These are phyloP conservation scores for Mormyrus hasselquistii DNA, from an alignment of 2,797 vertebrate genomes.

Conservation along the genomic window DNA sequence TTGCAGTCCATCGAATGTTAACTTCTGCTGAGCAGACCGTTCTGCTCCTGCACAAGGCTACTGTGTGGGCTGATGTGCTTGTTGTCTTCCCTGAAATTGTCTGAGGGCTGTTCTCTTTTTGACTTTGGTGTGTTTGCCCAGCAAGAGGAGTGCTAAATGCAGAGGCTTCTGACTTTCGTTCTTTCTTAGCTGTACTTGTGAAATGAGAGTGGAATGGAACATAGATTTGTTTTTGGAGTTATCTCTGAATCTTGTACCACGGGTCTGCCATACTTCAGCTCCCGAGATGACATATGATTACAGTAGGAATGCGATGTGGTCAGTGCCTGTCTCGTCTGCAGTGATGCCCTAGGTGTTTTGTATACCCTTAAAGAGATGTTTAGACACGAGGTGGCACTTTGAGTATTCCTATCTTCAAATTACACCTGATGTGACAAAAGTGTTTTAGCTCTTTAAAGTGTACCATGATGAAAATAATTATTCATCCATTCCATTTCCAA, in stretches of 20 bases:
- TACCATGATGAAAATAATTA: neutral
- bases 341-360: neutral
- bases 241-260: neutral
- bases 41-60: neutral
- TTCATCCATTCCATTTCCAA: neutral
- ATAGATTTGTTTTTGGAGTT: neutral
- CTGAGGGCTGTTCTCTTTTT: neutral
- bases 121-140: neutral
- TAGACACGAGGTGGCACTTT: neutral
- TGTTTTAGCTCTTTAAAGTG: neutral
- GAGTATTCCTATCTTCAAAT: neutral
- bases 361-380: neutral
- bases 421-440: neutral
- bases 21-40: neutral
- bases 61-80: neutral
- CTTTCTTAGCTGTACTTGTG: neutral
- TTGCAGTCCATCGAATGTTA: neutral
- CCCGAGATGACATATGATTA: neutral
- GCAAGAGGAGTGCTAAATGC: neutral
- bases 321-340: neutral
- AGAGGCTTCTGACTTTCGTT: neutral
- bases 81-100: neutral
- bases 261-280: neutral
- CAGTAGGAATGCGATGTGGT: neutral
- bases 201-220: slow-evolving; percentile 1